A percentile compares a stretch with the other conserved stretches of the same genome.
phyloP scores from a whole-genome alignment of 2,113 vertebrate genomes.

The Crotalus viridis region DNA sequence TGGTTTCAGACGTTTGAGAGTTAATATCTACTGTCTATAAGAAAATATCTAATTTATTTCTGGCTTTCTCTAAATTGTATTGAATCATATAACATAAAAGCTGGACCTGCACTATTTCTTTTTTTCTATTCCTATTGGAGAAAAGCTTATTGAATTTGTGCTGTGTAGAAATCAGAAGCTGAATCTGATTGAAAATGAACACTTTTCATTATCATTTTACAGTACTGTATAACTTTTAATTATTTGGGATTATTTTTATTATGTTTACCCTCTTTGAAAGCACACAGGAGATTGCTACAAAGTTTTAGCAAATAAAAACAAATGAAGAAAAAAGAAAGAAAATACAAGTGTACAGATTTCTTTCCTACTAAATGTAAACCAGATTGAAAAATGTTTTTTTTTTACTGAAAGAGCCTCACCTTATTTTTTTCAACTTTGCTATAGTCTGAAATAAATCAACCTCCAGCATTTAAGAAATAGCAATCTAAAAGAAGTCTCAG shows the following conservation, averaged over 20 bases:
- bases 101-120: neutral
- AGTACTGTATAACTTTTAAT: neutral
- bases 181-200: neutral
- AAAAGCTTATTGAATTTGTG: neutral
- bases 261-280: neutral
- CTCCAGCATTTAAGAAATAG: neutral
- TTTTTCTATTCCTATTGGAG: neutral
- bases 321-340: neutral
- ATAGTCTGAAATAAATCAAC: neutral
- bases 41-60: neutral
- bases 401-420: neutral
- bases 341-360: neutral
- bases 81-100: neutral
- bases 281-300: neutral
- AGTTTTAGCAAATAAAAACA: neutral
- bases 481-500: neutral
- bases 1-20: neutral
- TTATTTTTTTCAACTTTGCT: conserved; percentile 6
- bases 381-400: neutral
- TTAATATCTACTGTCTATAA: neutral
- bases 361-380: conserved; percentile 7
- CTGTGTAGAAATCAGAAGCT: neutral
- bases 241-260: neutral
- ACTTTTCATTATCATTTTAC: neutral
- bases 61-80: neutral